A percentile compares a stretch with the other conserved stretches of the same genome.
Conservation (phyloP, 2,113 vertebrate species). For the Suncus etruscus region DNA sequence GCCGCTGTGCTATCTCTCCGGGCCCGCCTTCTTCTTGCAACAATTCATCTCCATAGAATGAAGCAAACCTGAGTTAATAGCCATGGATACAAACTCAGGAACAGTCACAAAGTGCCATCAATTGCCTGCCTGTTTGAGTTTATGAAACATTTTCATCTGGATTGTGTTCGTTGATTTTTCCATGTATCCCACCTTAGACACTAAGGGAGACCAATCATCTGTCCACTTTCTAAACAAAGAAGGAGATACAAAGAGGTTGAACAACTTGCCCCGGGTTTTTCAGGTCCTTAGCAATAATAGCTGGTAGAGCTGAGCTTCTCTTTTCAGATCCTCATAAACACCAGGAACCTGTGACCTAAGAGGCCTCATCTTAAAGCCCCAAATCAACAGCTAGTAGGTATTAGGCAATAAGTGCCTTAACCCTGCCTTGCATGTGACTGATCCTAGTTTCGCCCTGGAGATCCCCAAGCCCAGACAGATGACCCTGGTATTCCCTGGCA, state of each 20-base stretch:
- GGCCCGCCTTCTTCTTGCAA: too few species aligned
- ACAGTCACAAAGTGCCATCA: not conserved
- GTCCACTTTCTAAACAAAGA: constrained; percentile 22
- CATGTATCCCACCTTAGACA: not conserved
- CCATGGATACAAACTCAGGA: not conserved
- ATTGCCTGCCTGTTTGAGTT: not conserved
- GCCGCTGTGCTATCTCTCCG: too few species aligned
- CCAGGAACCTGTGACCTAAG: not conserved
- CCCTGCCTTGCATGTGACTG: too few species aligned
- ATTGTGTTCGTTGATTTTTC: not conserved
- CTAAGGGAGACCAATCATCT: not conserved
- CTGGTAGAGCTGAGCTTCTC: not conserved
- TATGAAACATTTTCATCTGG: not conserved
- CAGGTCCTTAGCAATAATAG: not conserved
- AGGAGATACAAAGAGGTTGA: not conserved
- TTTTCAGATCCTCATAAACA: not conserved
- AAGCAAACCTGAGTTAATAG: not conserved
- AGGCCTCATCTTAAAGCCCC: not conserved
- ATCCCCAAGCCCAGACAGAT: too few species aligned
- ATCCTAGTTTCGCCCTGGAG: too few species aligned
- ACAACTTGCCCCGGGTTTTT: not conserved
- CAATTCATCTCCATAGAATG: too few species aligned
- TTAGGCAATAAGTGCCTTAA: not conserved
- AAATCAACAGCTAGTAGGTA: not conserved
- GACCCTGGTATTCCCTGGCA: too few species aligned